Evolutionary conservation across 2,888 invertebrate species (phyloP), one percentile per base, ranked within the genome.

Genomic region (Hyppa rectilinea): DNA sequence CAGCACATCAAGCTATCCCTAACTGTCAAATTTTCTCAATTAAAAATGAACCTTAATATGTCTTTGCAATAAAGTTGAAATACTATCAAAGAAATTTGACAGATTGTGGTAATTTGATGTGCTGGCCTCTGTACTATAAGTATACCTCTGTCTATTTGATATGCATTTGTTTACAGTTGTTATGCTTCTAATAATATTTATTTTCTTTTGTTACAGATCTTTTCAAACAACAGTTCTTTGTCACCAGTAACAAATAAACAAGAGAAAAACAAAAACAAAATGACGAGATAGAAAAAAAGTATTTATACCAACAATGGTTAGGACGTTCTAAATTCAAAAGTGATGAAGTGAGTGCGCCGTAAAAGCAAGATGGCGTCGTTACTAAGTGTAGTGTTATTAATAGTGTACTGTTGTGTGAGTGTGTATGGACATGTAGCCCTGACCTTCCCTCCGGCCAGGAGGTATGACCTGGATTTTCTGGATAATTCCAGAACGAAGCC

Each of bases 391-490:
- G 89, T 90, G 86, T 80, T 90, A 87, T 83, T 91, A 83, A 87
- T 85, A 64, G 87, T 90, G 89, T 78, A 91, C 14, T 75, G 90
- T 85, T 90, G 83, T 69, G 84, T 88, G 62, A 71, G 82, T 76
- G 94, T 92, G 79, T 87, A 86, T 60, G 96, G 95, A 60, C 99
- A 99, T 92, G 98, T 99, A 49, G 97, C 98, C 14, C 96, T 99
- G 65, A 99, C 98, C 17, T 99, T 97, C 93, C 99, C 99, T 67
- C 98, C 98, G 2, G 99, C 99, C 0, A 97, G 99, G 87, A 97
- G 97, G 89, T 98, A 97, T 89, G 98, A 98, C 88, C 96, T 99
- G 93, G 99, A 99, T 94, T 99, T 99, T 95, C 96, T 99, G 95
- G 99, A 99, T 91, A 99, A 98, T 91, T 97, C 98, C 56, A 97